phyloP scores from a whole-genome alignment of 2,113 vertebrate species.

The Sinocyclocheilus maitianheensis region DNA sequence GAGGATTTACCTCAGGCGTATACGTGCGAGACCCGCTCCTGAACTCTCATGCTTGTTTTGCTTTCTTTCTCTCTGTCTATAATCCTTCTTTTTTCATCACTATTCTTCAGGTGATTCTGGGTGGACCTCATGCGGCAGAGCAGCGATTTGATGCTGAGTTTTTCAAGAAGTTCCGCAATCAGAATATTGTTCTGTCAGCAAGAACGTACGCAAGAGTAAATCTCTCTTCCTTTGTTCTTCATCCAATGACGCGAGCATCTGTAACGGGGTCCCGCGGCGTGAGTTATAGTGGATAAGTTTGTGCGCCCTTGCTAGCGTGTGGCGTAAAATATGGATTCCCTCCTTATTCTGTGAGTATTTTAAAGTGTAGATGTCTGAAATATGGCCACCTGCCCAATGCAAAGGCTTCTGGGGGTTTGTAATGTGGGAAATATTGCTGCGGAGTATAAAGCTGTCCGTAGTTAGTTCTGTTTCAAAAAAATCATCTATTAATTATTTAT shows the following conservation, averaged over 20 bases:
- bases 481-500: constrained; percentile 12
- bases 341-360: constrained; percentile 19
- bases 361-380: constrained; percentile 32
- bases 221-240: constrained; percentile 30
- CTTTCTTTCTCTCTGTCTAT: not conserved
- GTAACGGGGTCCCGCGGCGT: constrained; percentile 20
- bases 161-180: constrained; percentile 96
- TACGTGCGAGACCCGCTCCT: constrained; percentile 45
- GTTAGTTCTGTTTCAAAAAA: constrained; percentile 28
- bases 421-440: constrained; percentile 28
- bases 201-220: constrained; percentile 94
- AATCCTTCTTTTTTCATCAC: constrained; percentile 36
- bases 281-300: constrained; percentile 42
- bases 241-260: not conserved
- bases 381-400: constrained; percentile 13
- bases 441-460: constrained; percentile 18
- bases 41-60: constrained; percentile 48
- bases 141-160: constrained; percentile 91
- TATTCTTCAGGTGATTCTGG: constrained; percentile 86
- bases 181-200: constrained; percentile 95
- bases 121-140: constrained; percentile 85
- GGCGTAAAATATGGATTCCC: constrained; percentile 41
- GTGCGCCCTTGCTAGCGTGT: not conserved
- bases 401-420: constrained; percentile 36
- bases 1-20: constrained; percentile 31